Evolutionary conservation across 1,140 invertebrate genomes (phyloP), one percentile per base, ranked within the genome.

Genomic region (Hesperophylax magnus): DNA sequence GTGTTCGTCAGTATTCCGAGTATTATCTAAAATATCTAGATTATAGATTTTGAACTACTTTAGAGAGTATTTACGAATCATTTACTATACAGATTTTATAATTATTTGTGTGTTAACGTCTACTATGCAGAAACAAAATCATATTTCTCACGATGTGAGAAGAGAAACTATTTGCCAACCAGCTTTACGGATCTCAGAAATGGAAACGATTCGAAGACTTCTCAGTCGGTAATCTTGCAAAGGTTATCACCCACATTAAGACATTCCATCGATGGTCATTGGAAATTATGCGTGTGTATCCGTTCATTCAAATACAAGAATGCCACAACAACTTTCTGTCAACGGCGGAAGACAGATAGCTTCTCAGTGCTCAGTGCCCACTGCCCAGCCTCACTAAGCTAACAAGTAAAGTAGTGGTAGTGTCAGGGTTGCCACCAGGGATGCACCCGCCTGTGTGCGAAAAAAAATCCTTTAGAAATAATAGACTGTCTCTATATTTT

Each of bases 271-370:
- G 63, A 17, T 65, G 63, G 27, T 65, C 9, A 27, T 58, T 58
- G 8, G 5, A 27, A 11, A 27, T 15, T 27, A 27, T 27, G 63
- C 63, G 63, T n/a, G 27, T n/a, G 7, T 47, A 71, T n/a, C 18
- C 18, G 47, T 71, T 71, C 39, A 71, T 71, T 20, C 7, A 47
- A 52, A 47, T 15, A 24, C 67, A 47, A 71, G 67, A 71, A 71
- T 71, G 67, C 67, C 31, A 22, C 67, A 71, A 18, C 39, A 14
- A 47, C 39, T 47, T 47, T 47, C 39, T 47, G 67, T 71, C 67
- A 71, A 71, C 67, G 15, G 67, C 20, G n/a, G 67, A 71, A 71
- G 67, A 71, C 18, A 14, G 34, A 71, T 52, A 22, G 31, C 14
- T 22, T 39, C 6, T 24, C 24, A 0, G n/a, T 15, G 4, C 3